Conservation (phyloP, 2,797 vertebrate genomes). For the Ctenopoma kingsleyae region DNA sequence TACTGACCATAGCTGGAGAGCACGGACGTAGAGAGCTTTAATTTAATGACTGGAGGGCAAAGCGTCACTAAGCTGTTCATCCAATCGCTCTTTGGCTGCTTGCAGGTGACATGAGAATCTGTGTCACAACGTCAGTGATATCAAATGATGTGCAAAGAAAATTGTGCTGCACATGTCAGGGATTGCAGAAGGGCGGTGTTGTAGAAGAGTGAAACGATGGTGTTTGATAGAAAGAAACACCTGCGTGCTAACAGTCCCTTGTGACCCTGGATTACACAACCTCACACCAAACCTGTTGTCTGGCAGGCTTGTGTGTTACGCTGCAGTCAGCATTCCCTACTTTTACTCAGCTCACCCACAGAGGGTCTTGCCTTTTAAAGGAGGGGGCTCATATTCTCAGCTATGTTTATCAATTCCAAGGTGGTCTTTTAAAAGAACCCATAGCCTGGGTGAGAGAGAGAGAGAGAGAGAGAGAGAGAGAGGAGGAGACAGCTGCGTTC, state of each 20-base stretch:
- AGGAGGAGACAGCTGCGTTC: constrained; percentile 73
- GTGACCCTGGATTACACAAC: constrained; percentile 3
- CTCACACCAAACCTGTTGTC: constrained; percentile 23
- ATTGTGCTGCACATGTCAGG: not conserved
- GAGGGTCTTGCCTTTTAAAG: constrained; percentile 84
- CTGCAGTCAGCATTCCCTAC: constrained; percentile 83
- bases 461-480: constrained; percentile 19
- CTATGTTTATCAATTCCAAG: constrained; percentile 86
- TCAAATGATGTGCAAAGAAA: not conserved
- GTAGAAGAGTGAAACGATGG: not conserved
- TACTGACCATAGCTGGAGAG: not conserved
- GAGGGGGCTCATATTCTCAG: constrained; percentile 85
- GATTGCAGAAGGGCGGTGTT: not conserved
- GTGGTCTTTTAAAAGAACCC: constrained; percentile 78
- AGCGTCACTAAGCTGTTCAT: not conserved
- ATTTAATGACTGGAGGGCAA: not conserved
- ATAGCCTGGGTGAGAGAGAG: constrained; percentile 34
- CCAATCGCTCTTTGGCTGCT: constrained; percentile 9
- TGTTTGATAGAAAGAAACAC: constrained; percentile 37
- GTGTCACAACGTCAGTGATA: constrained; percentile 7
- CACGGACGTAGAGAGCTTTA: not conserved
- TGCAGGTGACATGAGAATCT: not conserved
- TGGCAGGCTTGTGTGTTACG: constrained; percentile 66
- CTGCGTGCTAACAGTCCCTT: not conserved
- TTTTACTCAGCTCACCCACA: constrained; percentile 60